Evolutionary conservation across 2,888 invertebrate species (phyloP), one percentile per base, ranked within the genome.

Genomic region (Leistus spinibarbis): DNA sequence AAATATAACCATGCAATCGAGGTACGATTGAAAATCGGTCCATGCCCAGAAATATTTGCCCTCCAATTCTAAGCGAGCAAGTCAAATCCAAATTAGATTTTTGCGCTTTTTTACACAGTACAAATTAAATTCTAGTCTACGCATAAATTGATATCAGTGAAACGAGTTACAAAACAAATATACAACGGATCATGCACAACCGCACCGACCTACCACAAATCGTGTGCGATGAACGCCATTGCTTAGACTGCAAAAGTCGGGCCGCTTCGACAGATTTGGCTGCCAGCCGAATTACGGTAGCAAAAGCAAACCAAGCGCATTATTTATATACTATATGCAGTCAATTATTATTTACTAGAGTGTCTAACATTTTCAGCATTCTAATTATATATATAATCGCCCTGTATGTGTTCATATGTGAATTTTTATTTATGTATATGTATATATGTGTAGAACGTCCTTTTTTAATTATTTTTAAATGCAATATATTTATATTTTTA

Each of bases 11-110:
- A 97, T 93, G 85, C 97, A 99, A 86, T 98, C 95, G 80, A 99
- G 86, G 86, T 98, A 99, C 79, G 98, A 98, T 85, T 95, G 93
- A 86, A 99, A 98, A 86, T 99, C 98, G 71, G 98, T 97, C 99
- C 99, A 99, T 82, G 95, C 93, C 99, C 99, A 99, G 88, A 99
- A 99, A 87, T 94, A 93, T 82, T 92, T 92, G 80, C 90, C 88
- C 84, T 98, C 95, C 87, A 98, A 94, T 90, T 99, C 99, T 98
- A 89, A 76, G 90, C 90, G 80, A 62, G 40, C 40, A 40, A 40
- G 3, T 10, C 7, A 5, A 40, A 40, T 40, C 7, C 40, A 40
- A 40, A 40, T 40, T 1, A 40, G 40, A 40, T 40, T n/a, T n/a
- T n/a, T n/a, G n/a, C n/a, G 13, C 7, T 40, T 40, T 40, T 13